Evolutionary conservation across 1,140 invertebrate species (phyloP), one percentile per base, ranked within the genome.

Genomic region (Akabosia matsudoensis): DNA sequence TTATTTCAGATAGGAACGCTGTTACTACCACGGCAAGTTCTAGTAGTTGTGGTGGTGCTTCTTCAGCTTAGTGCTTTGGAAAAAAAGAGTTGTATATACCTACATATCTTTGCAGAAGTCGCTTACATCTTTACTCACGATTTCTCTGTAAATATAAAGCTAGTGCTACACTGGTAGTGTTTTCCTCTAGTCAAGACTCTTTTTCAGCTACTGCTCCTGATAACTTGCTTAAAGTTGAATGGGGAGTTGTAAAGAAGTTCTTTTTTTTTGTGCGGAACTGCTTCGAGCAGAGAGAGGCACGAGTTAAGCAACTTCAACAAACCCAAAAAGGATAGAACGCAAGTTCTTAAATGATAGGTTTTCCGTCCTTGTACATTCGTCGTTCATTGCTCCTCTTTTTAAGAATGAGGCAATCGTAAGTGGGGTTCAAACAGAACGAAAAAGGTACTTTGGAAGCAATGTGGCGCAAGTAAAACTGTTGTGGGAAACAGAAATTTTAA

Each of bases 231-330:
- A 67, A 67, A 30, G 61, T 67, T 67, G 61, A 67, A 31, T 67
- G 61, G 61, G 61, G 61, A 67, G 61, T 67, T 67, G 61, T 67
- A 67, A 67, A 67, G 61, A 67, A 67, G 26, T 67, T 67, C 31
- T 67, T 67, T n/a, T n/a, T n/a, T n/a, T n/a, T n/a, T n/a, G n/a
- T 24, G 61, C 31, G 26, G 61, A 31, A 67, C 31, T 67, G 61
- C 61, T 67, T 67, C 3, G 10, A 67, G 61, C 24, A 67, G 54
- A 14, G 24, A 13, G 24, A 24, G 54, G 37, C 18, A 18, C 7
- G 37, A 18, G 37, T 45, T 10, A 10, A 18, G 37, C 7, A 45
- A 45, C 37, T 7, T 45, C 37, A 45, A 45, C 37, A 18, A 45
- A 45, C 7, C 7, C 7, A 56, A 22, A 22, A 56, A 56, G 54